Conservation (phyloP, 2,113 vertebrate genomes). For the Daboia siamensis region DNA sequence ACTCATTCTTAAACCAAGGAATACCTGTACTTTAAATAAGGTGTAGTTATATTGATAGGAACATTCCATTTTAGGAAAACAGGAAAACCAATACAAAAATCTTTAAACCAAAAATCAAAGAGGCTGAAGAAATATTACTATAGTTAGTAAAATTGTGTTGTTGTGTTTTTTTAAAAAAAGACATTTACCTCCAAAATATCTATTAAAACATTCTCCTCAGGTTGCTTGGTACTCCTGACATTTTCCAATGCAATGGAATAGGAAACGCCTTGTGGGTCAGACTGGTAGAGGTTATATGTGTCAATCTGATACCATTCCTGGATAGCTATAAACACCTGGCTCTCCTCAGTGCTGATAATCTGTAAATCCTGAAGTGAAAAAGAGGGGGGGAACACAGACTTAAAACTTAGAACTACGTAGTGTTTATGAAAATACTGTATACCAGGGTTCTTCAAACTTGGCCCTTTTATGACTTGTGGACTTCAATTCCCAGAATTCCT, state of each 20-base stretch:
- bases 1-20: not conserved
- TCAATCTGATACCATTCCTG: constrained; percentile 96
- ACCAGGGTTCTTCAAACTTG: too few species aligned
- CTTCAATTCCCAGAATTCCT: too few species aligned
- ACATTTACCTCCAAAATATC: constrained; percentile 88
- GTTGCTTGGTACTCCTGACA: constrained; percentile 90
- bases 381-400: not conserved
- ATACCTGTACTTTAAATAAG: not conserved
- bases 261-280: constrained; percentile 82
- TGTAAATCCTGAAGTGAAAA: constrained; percentile 82
- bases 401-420: not conserved
- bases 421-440: not conserved
- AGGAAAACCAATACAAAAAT: constrained; percentile 5
- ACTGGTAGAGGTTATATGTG: constrained; percentile 95
- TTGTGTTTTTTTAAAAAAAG: not conserved
- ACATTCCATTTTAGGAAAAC: not conserved
- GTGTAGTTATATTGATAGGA: not conserved
- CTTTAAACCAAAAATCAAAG: not conserved
- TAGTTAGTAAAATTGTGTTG: not conserved
- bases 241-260: constrained; percentile 89
- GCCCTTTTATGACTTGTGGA: too few species aligned
- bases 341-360: constrained; percentile 92
- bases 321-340: constrained; percentile 90
- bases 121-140: not conserved
- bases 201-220: constrained; percentile 87